A percentile compares a stretch with the other conserved stretches of the same genome.
Evolutionary conservation across 2,113 vertebrate genomes (phyloP).

Genomic region (Neodon shergylaensis): DNA sequence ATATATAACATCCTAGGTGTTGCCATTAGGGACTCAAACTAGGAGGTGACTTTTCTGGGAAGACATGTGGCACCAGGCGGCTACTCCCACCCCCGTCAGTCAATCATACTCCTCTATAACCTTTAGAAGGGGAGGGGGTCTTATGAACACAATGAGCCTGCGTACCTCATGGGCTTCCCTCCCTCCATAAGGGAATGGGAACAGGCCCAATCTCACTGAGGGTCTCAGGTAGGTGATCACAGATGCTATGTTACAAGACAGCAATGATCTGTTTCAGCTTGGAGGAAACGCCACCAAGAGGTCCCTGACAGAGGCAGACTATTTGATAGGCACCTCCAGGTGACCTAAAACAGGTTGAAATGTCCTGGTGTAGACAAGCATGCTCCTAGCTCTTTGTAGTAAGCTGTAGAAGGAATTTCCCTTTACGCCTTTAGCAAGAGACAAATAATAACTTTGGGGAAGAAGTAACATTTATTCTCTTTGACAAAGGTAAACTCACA

Average conservation of each 20-base stretch:
- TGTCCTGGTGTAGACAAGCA: fast-evolving
- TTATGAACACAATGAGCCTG: too few species aligned
- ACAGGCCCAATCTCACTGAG: background rate
- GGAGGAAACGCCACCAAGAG: background rate
- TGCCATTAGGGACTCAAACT: background rate
- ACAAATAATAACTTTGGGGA: background rate
- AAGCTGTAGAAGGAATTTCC: constrained; percentile 22
- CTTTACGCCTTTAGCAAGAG: background rate
- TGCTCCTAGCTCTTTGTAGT: background rate
- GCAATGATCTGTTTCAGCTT: background rate
- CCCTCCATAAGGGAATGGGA: too few species aligned
- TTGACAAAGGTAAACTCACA: background rate
- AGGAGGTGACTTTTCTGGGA: background rate
- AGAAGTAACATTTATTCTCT: too few species aligned
- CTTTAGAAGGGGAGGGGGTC: background rate
- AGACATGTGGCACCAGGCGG: background rate
- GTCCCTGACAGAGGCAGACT: background rate
- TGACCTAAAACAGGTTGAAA: background rate
- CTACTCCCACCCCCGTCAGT: background rate
- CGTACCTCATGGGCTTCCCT: background rate
- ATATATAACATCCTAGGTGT: background rate
- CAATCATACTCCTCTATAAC: background rate
- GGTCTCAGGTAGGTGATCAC: background rate
- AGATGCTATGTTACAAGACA: background rate
- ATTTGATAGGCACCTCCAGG: background rate